Conservation (phyloP, 2,888 invertebrate genomes). For the Xylophagus ater region DNA sequence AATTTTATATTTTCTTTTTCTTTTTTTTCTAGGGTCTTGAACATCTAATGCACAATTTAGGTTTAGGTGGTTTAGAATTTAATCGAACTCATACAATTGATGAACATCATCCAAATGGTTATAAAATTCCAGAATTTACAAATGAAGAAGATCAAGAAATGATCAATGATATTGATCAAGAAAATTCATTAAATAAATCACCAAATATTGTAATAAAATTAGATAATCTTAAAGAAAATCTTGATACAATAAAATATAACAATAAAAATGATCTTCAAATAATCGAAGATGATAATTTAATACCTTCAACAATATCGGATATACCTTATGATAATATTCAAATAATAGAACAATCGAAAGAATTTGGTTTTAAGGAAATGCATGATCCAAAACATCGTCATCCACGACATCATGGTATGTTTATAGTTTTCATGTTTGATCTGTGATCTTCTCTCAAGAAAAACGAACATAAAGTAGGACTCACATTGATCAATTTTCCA, state of each 20-base stretch:
- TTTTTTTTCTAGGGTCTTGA: constrained; percentile 48
- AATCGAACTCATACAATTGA: constrained; percentile 33
- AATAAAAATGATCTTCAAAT: constrained; percentile 2
- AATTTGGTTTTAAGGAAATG: constrained; percentile 31
- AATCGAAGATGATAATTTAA: constrained; percentile 2
- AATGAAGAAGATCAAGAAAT: constrained; percentile 5
- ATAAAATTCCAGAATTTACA: constrained; percentile 19
- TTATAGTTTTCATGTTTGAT: too few relatives aligned
- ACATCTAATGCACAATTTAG: constrained; percentile 52
- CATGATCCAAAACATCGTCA: constrained; percentile 38
- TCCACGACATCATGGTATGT: constrained; percentile 32
- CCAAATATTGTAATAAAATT: background rate
- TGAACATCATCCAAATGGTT: constrained; percentile 31
- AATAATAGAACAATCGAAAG: too few relatives aligned
- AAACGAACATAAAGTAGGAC: too few relatives aligned
- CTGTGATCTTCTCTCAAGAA: too few relatives aligned
- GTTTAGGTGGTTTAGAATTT: constrained; percentile 53
- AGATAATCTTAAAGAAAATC: background rate
- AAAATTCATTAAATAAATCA: background rate
- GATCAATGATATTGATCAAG: constrained; percentile 1
- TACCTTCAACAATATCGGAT: background rate
- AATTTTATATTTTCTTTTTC: background rate
- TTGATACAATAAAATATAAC: background rate
- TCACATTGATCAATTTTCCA: too few relatives aligned
- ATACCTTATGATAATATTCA: constrained; percentile 2